Evolutionary conservation across 1,140 invertebrate species (phyloP), one percentile per base, ranked within the genome.

Genomic region (Drosophila obscura): DNA sequence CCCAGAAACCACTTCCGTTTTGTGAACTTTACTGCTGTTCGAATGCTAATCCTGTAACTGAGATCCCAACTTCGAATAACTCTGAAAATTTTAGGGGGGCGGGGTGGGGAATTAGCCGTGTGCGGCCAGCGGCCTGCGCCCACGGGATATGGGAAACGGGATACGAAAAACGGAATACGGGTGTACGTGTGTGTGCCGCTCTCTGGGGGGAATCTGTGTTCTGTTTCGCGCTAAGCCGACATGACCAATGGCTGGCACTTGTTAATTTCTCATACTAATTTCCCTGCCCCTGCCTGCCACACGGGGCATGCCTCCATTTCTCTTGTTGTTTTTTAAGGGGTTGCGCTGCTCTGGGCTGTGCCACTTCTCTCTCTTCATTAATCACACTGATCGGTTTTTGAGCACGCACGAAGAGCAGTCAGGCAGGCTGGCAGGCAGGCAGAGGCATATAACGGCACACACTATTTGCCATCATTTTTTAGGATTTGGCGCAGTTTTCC

Each of bases 321-420:
- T 51, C 63, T 48, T 45, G 46, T 41, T 46, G 51, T 64, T 85
- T 80, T 81, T 83, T 67, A 48, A 64, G 56, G 63, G 60, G 53
- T 48, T 67, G 41, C 43, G 46, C 53, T 28, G 26, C 26, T 0
- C 22, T 24, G 19, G 6, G 4, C 13, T 11, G 16, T 55, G 28
- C 73, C 73, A 57, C 73, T 78, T 78, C 35, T 4, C 62, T 4
- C 62, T 66, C 43, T 65, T 78, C 81, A 85, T 85, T 85, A 85
- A 85, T 85, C 81, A 85, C 81, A 60, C 82, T 71, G 81, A 85
- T 85, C 81, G 82, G 83, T 87, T 88, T 87, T 73, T 73, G 78
- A 82, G 81, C 82, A 85, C 81, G 82, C 69, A 65, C 58, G 35
- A 35, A 11, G 31, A 35, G 35, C 8, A 3, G 8, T 41, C 7